These are phyloP conservation scores for Oreochromis spilurus DNA, from an alignment of 2,113 vertebrate species.

Conservation along the genomic window DNA sequence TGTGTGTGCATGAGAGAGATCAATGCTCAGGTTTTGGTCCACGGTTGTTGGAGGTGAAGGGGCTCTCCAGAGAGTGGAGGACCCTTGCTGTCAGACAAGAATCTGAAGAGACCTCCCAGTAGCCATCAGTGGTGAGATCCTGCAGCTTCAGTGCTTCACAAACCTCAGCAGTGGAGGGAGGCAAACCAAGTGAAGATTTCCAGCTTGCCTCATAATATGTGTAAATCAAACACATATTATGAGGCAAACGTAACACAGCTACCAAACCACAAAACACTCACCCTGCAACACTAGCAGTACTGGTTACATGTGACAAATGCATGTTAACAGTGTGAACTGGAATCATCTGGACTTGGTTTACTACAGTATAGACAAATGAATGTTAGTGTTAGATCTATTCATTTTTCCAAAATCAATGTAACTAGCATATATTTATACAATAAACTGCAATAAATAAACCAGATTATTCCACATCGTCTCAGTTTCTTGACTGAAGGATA, in stretches of 20 bases:
- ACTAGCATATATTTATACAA: accelerated
- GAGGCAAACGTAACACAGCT: not conserved
- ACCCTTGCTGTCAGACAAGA: conserved; percentile 77
- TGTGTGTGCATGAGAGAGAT: not conserved
- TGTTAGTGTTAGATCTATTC: not conserved
- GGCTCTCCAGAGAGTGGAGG: conserved; percentile 70
- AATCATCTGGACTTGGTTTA: not conserved
- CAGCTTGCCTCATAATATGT: not conserved
- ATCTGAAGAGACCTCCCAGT: conserved; percentile 76
- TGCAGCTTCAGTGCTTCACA: conserved; percentile 16
- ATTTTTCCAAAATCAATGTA: not conserved
- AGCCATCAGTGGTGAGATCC: conserved; percentile 34
- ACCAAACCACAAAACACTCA: not conserved
- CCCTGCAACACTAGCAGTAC: not conserved
- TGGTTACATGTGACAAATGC: not conserved
- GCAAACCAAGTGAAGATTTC: not conserved
- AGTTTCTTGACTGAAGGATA: not conserved
- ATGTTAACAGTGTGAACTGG: not conserved
- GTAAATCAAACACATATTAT: not conserved
- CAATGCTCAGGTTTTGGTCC: conserved; percentile 29
- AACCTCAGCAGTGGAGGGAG: not conserved
- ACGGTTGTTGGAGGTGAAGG: conserved; percentile 67
- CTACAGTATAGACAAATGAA: not conserved
- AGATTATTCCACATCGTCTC: not conserved
- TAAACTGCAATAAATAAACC: not conserved